Conservation (phyloP, 35 echinoderm and acorn worm genomes). For the Amphiura filiformis region DNA sequence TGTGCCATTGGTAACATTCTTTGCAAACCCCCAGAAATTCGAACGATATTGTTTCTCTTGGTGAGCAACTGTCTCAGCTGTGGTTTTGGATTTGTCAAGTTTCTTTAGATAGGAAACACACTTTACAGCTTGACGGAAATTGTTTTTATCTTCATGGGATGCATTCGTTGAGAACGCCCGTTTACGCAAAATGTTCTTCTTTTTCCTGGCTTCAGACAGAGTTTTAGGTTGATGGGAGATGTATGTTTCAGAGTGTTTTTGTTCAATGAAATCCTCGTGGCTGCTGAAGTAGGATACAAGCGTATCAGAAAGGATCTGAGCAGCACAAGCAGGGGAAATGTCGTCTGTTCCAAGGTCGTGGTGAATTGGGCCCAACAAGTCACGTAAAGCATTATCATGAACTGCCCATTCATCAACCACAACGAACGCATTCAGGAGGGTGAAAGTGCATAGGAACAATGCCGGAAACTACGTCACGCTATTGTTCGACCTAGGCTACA, state of each 20-base stretch:
- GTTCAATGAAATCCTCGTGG: neutral
- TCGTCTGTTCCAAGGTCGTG: neutral
- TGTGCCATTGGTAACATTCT: neutral
- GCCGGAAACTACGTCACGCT: too few species aligned
- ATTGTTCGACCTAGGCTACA: too few species aligned
- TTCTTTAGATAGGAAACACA: neutral
- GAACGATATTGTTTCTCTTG: neutral
- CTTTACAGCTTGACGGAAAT: neutral
- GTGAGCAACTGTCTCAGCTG: neutral
- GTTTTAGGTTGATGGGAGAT: neutral
- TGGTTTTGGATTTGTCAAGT: neutral
- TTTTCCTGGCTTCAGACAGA: neutral
- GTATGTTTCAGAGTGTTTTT: neutral
- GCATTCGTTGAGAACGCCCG: neutral
- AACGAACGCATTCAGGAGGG: too few species aligned
- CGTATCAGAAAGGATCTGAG: neutral
- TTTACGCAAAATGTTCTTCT: neutral
- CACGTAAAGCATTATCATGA: neutral
- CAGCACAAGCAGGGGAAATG: too few species aligned
- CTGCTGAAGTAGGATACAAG: neutral
- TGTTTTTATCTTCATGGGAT: neutral
- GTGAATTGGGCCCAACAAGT: neutral
- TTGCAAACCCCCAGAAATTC: neutral
- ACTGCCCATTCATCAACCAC: neutral
- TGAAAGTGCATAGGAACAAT: too few species aligned